Evolutionary conservation across 2,797 vertebrate species (phyloP).

Genomic region (Podarcis lilfordi): DNA sequence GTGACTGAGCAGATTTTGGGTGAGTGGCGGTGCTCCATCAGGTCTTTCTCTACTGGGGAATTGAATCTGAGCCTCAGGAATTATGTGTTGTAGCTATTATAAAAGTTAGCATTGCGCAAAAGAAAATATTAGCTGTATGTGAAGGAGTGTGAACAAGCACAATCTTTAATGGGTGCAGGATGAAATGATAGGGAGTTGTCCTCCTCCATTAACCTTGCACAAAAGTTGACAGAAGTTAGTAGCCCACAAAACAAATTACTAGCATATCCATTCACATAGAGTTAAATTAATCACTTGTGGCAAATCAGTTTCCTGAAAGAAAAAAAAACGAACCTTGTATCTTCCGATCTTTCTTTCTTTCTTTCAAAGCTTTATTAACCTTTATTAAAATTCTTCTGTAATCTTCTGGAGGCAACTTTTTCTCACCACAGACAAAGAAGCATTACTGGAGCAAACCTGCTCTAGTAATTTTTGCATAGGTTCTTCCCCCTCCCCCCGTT

Average conservation of each 20-base stretch:
- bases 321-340: background rate
- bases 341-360: background rate
- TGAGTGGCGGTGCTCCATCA: no score
- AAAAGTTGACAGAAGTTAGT: background rate
- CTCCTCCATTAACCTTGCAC: background rate
- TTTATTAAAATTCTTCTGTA: constrained; percentile 8
- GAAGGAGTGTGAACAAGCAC: background rate
- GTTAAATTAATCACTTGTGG: background rate
- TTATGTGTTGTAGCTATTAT: background rate
- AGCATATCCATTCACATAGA: background rate
- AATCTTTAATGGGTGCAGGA: background rate
- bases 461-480: background rate
- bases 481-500: background rate
- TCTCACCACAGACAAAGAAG: no score
- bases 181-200: no score
- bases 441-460: background rate
- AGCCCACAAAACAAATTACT: background rate
- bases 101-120: background rate
- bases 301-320: background rate
- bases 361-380: no score
- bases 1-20: no score
- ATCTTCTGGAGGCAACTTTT: background rate
- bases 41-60: background rate
- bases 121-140: background rate
- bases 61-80: background rate